Conservation (phyloP, 2,113 vertebrate species). For the Mastomys coucha region DNA sequence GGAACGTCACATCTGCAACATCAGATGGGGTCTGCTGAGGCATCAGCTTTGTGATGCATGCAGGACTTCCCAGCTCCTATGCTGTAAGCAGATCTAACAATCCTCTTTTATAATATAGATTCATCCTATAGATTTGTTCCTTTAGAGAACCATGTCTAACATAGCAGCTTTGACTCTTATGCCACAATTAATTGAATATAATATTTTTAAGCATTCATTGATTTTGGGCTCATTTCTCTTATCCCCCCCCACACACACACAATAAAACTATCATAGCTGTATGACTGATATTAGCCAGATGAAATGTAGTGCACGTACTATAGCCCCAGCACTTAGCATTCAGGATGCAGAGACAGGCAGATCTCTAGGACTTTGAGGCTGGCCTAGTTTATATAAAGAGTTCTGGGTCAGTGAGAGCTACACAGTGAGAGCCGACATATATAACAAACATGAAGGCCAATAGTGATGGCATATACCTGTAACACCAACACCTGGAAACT, state of each 20-base stretch:
- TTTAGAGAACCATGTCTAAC: not conserved
- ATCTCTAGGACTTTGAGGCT: not conserved
- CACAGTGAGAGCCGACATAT: not conserved
- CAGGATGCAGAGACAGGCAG: not conserved
- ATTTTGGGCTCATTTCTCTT: not conserved
- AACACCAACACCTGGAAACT: not conserved
- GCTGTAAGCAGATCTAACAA: not conserved
- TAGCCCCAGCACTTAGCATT: not conserved
- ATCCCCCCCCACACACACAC: fast-evolving
- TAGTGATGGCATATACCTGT: not conserved
- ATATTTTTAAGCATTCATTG: not conserved
- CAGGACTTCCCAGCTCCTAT: no score
- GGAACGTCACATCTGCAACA: not conserved
- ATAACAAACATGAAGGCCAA: not conserved
- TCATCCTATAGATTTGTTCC: not conserved
- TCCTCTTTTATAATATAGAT: not conserved
- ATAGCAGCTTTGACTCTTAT: not conserved
- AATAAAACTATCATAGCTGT: not conserved
- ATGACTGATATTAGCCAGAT: not conserved
- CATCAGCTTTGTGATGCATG: not conserved
- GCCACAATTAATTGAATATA: not conserved
- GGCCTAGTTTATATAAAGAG: not conserved
- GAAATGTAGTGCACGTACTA: not conserved
- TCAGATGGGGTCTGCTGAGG: no score
- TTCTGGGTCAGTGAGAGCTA: not conserved